A percentile compares a stretch with the other conserved stretches of the same genome.
phyloP scores from a whole-genome alignment of 30 jellyfish, hydroid and myxozoan genomes.

The Chrysaora quinquecirrha region DNA sequence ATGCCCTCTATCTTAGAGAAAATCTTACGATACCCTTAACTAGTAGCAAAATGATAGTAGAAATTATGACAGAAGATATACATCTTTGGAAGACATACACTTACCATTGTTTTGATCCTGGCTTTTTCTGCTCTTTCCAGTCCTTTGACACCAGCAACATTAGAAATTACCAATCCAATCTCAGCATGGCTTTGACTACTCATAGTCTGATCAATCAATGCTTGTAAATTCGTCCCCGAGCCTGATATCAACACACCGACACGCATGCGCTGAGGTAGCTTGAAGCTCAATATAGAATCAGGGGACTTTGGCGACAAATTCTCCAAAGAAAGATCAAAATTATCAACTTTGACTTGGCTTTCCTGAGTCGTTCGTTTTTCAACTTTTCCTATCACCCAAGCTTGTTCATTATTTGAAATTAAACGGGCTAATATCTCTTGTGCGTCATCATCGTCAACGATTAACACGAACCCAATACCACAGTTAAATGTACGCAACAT shows the following conservation, averaged over 20 bases:
- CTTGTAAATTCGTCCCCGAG: conserved; percentile 94
- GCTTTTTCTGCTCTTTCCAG: conserved; percentile 87
- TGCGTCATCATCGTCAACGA: conserved; percentile 28
- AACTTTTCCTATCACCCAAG: conserved; percentile 69
- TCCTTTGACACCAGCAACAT: conserved; percentile 91
- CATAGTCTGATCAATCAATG: conserved; percentile 84
- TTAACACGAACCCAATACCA: conserved; percentile 85
- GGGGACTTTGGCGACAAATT: neutral
- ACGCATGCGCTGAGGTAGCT: conserved; percentile 36
- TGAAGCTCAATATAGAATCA: neutral
- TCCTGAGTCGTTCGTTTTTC: conserved; percentile 22
- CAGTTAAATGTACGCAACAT: conserved; percentile 91
- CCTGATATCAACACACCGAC: conserved; percentile 96
- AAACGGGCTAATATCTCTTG: conserved; percentile 40
- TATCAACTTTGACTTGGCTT: conserved; percentile 40
- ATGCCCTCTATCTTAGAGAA: no score
- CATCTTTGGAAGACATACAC: no score
- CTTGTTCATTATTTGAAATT: conserved; percentile 57
- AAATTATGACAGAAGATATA: no score
- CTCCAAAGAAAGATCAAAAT: conserved; percentile 29
- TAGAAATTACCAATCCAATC: conserved; percentile 83
- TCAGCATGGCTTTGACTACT: conserved; percentile 69
- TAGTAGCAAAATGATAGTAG: no score
- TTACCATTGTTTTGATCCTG: conserved; percentile 77
- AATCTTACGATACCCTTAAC: no score